Evolutionary conservation across 2,888 invertebrate species (phyloP).

Genomic region (Sinopyrophorus schimmeli): DNA sequence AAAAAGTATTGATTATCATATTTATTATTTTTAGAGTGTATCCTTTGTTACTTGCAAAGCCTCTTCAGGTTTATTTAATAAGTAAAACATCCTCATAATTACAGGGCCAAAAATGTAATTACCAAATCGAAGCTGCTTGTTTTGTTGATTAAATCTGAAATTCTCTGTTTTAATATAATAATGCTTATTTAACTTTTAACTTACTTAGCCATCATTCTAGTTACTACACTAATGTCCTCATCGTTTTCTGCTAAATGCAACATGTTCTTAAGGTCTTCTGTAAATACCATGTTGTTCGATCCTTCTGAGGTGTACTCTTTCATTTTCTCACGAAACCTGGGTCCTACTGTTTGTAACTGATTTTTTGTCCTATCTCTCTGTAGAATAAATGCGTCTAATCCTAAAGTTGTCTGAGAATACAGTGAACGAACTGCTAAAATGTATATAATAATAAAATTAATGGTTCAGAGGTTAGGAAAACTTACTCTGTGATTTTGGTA

Average conservation of each 20-base stretch:
- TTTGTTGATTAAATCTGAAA: conserved; percentile 71
- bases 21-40: too few species aligned
- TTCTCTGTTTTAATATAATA: not conserved
- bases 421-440: conserved; percentile 44
- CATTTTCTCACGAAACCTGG: conserved; percentile 75
- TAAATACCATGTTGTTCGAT: conserved; percentile 71
- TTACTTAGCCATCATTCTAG: conserved; percentile 73
- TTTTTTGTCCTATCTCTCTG: conserved; percentile 59
- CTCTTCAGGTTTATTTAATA: conserved; percentile 67
- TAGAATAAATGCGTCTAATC: conserved; percentile 63
- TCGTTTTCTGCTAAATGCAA: conserved; percentile 68
- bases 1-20: conserved; percentile 41
- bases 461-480: not conserved
- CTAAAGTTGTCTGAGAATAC: conserved; percentile 63
- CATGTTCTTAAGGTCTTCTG: conserved; percentile 84
- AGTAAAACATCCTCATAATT: conserved; percentile 76
- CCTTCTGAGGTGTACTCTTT: conserved; percentile 61
- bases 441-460: not conserved
- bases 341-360: conserved; percentile 65
- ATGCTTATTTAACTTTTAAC: conserved; percentile 25
- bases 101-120: conserved; percentile 81
- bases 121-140: conserved; percentile 74
- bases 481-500: conserved; percentile 18
- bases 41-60: conserved; percentile 69
- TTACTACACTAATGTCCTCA: conserved; percentile 65